Evolutionary conservation across 2,888 invertebrate genomes (phyloP), one percentile per base, ranked within the genome.

Genomic region (Octodonta nipae): DNA sequence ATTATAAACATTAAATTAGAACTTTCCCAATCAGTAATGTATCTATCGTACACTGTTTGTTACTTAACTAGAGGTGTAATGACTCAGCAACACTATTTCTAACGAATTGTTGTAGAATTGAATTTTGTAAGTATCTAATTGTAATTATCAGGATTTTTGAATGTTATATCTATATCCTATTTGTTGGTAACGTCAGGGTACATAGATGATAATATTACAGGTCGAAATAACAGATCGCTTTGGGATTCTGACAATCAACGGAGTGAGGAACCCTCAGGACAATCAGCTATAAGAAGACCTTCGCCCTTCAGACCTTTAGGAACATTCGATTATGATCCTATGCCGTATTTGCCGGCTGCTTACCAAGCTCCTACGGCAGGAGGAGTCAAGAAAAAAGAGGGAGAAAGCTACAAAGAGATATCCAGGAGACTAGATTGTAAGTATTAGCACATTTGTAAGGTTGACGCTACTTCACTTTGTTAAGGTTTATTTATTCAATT

Each of bases 201-300:
- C n/a, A n/a, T n/a, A n/a, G n/a, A n/a, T n/a, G n/a, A 6, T 11
- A 13, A 12, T 15, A 14, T 53, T 55, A 6, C 47, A 68, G 68
- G 68, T 47, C 67, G 68, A 7, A 63, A 63, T 3, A 68, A 67
- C 1, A 55, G 58, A 46, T 55, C 65, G 2, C 63, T 30, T 26
- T 40, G 39, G 39, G 39, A 40, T 22, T 40, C 39, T 2, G 12
- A 31, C 0, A 33, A 30, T 39, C 34, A 30, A 32, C 41, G 12
- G 15, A 35, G 7, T 17, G 33, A 31, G 5, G 24, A 35, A 30
- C 26, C 27, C 41, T 12, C 32, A 11, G 15, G 31, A 4, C 3
- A 22, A 10, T 22, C 22, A 13, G 31, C 30, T 14, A 37, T 49
- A 34, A 44, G 46, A 37, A 39, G 51, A 26, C 42, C 47, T 20